A percentile compares a stretch with the other conserved stretches of the same genome.
Conservation (phyloP, 2,797 vertebrate species). For the Tapera naevia region DNA sequence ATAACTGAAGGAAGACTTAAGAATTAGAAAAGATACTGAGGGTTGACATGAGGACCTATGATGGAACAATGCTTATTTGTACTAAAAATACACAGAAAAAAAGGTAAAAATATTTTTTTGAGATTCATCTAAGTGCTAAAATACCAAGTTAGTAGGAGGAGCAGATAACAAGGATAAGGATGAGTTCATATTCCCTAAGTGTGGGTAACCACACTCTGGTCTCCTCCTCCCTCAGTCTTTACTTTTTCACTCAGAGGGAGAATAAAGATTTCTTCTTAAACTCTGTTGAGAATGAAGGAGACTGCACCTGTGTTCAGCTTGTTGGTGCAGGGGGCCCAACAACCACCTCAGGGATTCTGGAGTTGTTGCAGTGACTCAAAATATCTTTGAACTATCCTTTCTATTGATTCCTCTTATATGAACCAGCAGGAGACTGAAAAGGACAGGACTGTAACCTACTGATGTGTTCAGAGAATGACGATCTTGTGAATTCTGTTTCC, state of each 20-base stretch:
- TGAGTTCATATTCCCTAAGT: not conserved
- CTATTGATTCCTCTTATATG: slow-evolving; percentile 24
- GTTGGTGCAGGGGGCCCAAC: not conserved
- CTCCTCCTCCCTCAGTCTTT: not conserved
- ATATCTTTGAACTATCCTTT: not conserved
- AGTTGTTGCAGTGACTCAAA: slow-evolving; percentile 4
- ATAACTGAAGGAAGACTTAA: not conserved
- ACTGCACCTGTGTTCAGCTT: not conserved
- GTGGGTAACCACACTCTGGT: not conserved
- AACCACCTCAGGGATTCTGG: not conserved
- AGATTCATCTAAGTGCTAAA: not conserved
- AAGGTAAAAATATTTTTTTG: not conserved
- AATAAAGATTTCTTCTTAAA: not conserved
- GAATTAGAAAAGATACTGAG: not conserved
- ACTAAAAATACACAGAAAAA: not conserved
- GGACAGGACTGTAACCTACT: slow-evolving; percentile 20
- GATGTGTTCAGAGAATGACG: slow-evolving; percentile 26
- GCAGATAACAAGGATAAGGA: not conserved
- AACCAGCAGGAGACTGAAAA: slow-evolving; percentile 32
- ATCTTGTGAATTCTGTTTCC: slow-evolving; percentile 44
- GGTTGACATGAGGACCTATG: fast-evolving
- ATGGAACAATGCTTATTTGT: not conserved
- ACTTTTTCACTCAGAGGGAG: not conserved
- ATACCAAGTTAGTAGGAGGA: not conserved
- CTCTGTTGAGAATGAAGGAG: not conserved